Evolutionary conservation across 2,888 invertebrate species (phyloP), one percentile per base, ranked within the genome.

Genomic region (Drosophila longiperda): DNA sequence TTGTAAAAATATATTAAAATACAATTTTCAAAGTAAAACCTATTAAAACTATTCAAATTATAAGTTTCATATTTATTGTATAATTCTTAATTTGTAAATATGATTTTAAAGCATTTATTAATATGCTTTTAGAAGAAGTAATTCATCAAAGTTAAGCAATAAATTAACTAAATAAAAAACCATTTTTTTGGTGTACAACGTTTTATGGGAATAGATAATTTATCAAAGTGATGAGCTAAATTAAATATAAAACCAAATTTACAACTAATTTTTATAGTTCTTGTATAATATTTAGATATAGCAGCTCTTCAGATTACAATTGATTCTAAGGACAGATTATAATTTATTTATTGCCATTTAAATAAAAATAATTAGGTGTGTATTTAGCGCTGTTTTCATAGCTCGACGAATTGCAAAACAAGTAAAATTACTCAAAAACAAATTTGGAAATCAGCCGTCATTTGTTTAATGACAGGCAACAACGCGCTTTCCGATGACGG

Each of bases 401-500:
- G 65, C 65, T 75, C 40, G 23, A 3, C 11, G 12, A 15, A 63
- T 73, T 75, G 79, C 80, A 71, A 81, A 82, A 82, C 73, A 68
- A 83, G 80, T 70, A 88, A 82, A 89, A 85, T 84, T 72, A 75
- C 79, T 82, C 20, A 60, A 66, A 70, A 70, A 70, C 89, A 60
- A 76, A 79, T 89, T 89, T 66, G 90, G 81, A 78, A 90, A 90
- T 86, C 76, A 89, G 79, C 66, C 81, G 81, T 89, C 89, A 90
- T 87, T 90, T 90, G 87, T 84, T 81, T 90, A 90, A 86, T 87
- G 89, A 78, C 87, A 89, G 74, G 72, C 71, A 67, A 77, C 76
- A 78, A 66, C 69, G 66, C 69, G 60, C 57, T 70, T 73, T 69
- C 70, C 42, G 87, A 87, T 61, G 72, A 72, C 70, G 74, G 70